Conservation (phyloP, 2,113 vertebrate genomes). For the Mus musculus region GRCm39 chr5:51183501-51184000, state of each 20-base stretch:
- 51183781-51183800: not conserved
- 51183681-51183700: not conserved
- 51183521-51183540: not conserved
- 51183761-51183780: conserved; percentile 9
- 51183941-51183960: not conserved
- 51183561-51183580: not conserved
- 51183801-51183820: not conserved
- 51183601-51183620: not conserved
- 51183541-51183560: not conserved
- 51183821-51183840: not conserved
- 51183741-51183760: not conserved
- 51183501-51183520: not conserved
- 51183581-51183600: not conserved
- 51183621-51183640: not conserved
- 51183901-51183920: not conserved
- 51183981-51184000: conserved; percentile 50
- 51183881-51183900: not conserved
- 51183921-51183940: conserved; percentile 4
- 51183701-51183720: not conserved
- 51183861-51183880: not conserved
- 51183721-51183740: not conserved
- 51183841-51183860: conserved; percentile 20
- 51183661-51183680: not conserved
- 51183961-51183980: conserved; percentile 64
- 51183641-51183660: not conserved